Conservation (phyloP, 2,888 invertebrate genomes). For the Eurytoma californica region DNA sequence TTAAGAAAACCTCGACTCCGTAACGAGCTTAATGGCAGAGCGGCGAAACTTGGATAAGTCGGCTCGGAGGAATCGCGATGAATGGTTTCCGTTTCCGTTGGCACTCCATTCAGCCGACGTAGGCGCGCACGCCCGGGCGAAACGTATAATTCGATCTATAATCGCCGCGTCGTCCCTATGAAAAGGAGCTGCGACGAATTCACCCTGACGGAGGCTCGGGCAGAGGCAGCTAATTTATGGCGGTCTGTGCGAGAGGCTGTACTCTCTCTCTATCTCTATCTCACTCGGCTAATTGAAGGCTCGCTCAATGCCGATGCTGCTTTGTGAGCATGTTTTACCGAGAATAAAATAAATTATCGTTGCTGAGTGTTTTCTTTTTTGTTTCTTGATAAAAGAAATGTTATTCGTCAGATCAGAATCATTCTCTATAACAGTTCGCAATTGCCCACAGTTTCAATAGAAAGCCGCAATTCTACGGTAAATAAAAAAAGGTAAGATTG, state of each 20-base stretch:
- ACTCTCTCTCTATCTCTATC: no score
- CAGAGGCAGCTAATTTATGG: constrained; percentile 29
- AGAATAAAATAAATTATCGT: not conserved
- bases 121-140: constrained; percentile 3
- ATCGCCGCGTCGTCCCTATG: constrained; percentile 18
- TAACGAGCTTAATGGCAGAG: constrained; percentile 50
- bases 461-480: no score
- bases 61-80: constrained; percentile 38
- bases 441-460: no score
- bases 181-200: constrained; percentile 41
- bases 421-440: no score
- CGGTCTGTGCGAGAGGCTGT: not conserved
- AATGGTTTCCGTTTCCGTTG: constrained; percentile 56
- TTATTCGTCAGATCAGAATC: no score
- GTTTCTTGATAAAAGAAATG: no score
- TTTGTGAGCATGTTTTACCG: not conserved
- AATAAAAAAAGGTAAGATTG: no score
- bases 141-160: constrained; percentile 51
- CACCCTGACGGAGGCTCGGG: constrained; percentile 19
- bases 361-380: no score
- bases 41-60: constrained; percentile 45
- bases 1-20: constrained; percentile 45
- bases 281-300: not conserved
- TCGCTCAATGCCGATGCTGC: constrained; percentile 2
- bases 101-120: constrained; percentile 33